Conservation (phyloP, 2,888 invertebrate genomes). For the Rhodophaea formosa region DNA sequence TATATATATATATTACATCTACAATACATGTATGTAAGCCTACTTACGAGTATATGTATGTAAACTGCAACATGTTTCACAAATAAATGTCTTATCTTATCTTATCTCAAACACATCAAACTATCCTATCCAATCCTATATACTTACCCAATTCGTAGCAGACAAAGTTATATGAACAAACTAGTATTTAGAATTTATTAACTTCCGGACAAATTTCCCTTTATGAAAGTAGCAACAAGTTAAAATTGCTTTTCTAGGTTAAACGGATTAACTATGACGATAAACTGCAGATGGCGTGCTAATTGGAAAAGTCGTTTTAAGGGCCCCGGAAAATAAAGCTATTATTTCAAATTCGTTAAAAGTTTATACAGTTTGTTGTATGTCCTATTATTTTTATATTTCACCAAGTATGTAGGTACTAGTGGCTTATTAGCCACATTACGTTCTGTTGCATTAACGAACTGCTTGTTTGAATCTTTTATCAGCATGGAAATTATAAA, state of each 20-base stretch:
- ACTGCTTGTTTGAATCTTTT: no score
- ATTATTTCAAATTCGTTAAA: background rate
- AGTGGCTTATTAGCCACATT: no score
- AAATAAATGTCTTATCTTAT: no score
- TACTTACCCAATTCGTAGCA: no score
- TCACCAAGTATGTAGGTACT: background rate
- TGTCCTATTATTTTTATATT: background rate
- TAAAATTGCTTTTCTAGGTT: conserved; percentile 7
- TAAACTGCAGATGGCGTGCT: conserved; percentile 1
- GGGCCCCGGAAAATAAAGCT: conserved; percentile 5
- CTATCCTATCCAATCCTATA: no score
- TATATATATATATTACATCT: no score
- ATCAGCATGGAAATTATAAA: no score
- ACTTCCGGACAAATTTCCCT: background rate
- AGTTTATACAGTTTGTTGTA: background rate
- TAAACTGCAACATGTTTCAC: no score
- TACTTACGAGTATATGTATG: no score
- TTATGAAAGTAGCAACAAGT: background rate
- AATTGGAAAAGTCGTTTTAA: background rate
- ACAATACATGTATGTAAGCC: no score
- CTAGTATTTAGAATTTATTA: background rate
- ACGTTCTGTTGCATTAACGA: no score
- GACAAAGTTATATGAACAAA: background rate
- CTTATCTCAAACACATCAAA: no score
- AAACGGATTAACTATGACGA: conserved; percentile 5